Evolutionary conservation across 2,888 invertebrate genomes (phyloP), one percentile per base, ranked within the genome.

Genomic region (Tetramorium bicarinatum): DNA sequence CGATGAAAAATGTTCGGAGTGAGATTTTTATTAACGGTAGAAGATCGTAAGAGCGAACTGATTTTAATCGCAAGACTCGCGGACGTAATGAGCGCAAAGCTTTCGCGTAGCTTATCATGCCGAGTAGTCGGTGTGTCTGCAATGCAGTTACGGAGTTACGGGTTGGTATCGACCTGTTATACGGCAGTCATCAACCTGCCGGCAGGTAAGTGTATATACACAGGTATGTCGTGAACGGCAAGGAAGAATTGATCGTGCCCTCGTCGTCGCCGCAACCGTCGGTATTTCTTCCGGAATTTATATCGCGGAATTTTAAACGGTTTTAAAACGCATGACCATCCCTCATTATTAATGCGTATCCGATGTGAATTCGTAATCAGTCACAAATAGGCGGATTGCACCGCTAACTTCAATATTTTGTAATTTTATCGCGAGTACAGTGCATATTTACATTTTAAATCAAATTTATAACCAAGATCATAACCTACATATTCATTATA

Each of bases 101-200:
- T 87, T 84, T 84, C 62, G 47, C 44, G 21, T 69, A 85, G 87
- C 85, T 90, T 87, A 86, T 89, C 87, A 87, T 87, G 87, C 85
- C 88, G 87, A 83, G 85, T 87, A 82, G 88, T 85, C 80, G 87
- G 88, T 90, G 87, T 90, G 92, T 90, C 93, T 93, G 93, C 93
- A 93, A 91, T 93, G 93, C 93, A 93, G 93, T 92, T 91, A 91
- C 90, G 86, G 89, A 93, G 93, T 92, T 91, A 91, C 91, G 87
- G 90, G 87, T 89, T 87, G 84, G 90, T 93, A 93, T 93, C 93
- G 93, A 93, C 91, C 93, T 92, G 92, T 90, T 92, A 88, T 89
- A 92, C 90, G 89, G 88, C 89, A 92, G 92, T 92, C 91, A 92
- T 92, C 91, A 91, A 91, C 91, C 91, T 89, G 90, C 87, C 87